Evolutionary conservation across 92 coral and sea anemone genomes (phyloP), one percentile per base, ranked within the genome.

Genomic region (Nematostella vectensis): DNA sequence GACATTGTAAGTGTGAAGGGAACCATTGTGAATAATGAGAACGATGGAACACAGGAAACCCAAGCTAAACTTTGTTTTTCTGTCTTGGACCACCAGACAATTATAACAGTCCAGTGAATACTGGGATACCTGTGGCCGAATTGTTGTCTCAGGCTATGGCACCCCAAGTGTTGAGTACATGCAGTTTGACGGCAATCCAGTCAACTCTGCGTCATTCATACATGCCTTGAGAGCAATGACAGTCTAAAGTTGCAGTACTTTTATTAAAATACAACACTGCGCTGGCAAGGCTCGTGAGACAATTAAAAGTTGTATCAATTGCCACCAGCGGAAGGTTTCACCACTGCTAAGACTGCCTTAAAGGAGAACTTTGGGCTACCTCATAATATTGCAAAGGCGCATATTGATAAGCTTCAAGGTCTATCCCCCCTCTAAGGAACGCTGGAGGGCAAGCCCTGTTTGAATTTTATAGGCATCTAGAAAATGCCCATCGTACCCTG

Each of bases 251-350:
- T 85, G 24, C 80, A 70, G 44, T 57, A 70, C 0, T 52, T 80
- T n/a, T n/a, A n/a, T n/a, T n/a, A n/a, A n/a, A 15, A 83, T 83
- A 2, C 81, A 70, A 42, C 83, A 79, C 61, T 85, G 95, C 62
- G 47, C 48, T 0, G 87, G 84, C 20, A 85, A 71, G 60, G 82
- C 81, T 1, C 53, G 64, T 1, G 88, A 80, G 15, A 79, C 95
- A 0, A 60, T 80, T 16, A 82, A 86, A 25, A 75, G 75, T 12
- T 74, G 88, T 25, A 68, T 55, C 16, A 80, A 80, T 39, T 79
- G 59, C 71, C 93, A 27, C 53, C 11, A 3, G 63, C 30, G 49
- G 75, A 68, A 47, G 61, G 81, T 0, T 83, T 72, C 49, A 18
- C 1, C 10, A 61, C 65, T 15, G 85, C 78, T 1, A 78, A 78